A percentile compares a stretch with the other conserved stretches of the same genome.
Conservation (phyloP, 1,140 invertebrate species). For the Pogonomyrmex barbatus region DNA sequence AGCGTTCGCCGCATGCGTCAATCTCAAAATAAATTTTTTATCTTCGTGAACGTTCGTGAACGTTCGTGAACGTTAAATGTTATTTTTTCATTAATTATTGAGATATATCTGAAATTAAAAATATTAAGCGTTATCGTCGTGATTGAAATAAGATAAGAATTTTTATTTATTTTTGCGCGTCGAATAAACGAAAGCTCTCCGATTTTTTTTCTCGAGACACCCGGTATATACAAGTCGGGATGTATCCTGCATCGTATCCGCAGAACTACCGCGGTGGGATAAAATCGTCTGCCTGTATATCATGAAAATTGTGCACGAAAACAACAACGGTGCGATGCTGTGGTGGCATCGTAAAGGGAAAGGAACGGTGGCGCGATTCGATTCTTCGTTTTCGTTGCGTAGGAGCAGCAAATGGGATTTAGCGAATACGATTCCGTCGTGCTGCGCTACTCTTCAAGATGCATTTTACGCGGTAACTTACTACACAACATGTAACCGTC, state of each 20-base stretch:
- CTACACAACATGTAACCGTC: not conserved
- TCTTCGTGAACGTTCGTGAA: not conserved
- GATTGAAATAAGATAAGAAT: not conserved
- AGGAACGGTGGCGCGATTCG: conserved; percentile 38
- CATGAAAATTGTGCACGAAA: conserved; percentile 65
- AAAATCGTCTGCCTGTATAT: conserved; percentile 62
- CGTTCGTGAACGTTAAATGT: not conserved
- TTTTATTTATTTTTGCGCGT: not conserved
- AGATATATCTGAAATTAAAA: not conserved
- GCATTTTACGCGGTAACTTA: conserved; percentile 24
- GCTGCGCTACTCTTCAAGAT: conserved; percentile 12
- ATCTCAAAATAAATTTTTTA: not conserved
- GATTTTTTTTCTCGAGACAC: conserved; percentile 24
- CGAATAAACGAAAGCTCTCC: not conserved
- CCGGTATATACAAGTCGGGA: conserved; percentile 9
- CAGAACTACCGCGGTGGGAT: conserved; percentile 62
- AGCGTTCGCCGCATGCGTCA: not conserved
- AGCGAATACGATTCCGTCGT: conserved; percentile 49
- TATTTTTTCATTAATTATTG: not conserved
- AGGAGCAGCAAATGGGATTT: conserved; percentile 55
- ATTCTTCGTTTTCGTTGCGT: conserved; percentile 59
- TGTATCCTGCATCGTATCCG: conserved; percentile 55
- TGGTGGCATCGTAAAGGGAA: conserved; percentile 27
- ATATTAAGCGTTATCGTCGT: not conserved
- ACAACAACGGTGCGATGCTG: conserved; percentile 26